Evolutionary conservation across 1,140 invertebrate genomes (phyloP), one percentile per base, ranked within the genome.

Genomic region (Aporrectodea caliginosa): DNA sequence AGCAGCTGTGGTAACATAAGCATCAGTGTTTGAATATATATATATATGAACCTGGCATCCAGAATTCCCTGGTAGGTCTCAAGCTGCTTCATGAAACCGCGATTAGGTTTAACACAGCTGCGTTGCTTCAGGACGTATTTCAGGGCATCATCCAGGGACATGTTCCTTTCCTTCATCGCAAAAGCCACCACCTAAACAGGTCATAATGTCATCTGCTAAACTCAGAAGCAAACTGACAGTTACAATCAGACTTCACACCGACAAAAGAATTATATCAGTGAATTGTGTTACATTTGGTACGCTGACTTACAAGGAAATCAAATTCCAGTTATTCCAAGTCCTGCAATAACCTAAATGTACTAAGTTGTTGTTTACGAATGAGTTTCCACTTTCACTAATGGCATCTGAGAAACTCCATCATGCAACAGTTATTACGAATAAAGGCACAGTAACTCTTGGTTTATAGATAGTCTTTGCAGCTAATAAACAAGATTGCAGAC

Each of bases 111-210:
- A 73, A 98, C 96, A 87, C 95, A 98, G 83, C 90, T 94, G 29
- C 97, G 90, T 85, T 94, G 95, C 68, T 93, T 91, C 87, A 96
- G 96, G 0, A 98, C 96, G 89, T 94, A 94, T 77, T 94, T 92
- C 82, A 95, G 90, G 0, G 97, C 96, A 83, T 94, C 92, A 31
- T 94, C 91, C 82, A 98, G 93, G 83, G 94, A 92, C 95, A 94
- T 97, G 85, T 95, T 94, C 86, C 95, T 95, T 12, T 96, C 95
- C 88, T 98, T 98, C 97, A 98, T 98, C 1, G 94, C 93, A 88
- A 97, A 98, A 0, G 97, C 96, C 82, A 98, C 97, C 6, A 88
- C 88, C 88, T 89, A 79, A 31, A n/a, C n/a, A n/a, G n/a, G n/a
- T n/a, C n/a, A n/a, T n/a, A n/a, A n/a, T n/a, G n/a, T n/a, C n/a